These are phyloP conservation scores for Sinhomidia bicolor DNA, from an alignment of 2,888 invertebrate species.

Conservation along the genomic window DNA sequence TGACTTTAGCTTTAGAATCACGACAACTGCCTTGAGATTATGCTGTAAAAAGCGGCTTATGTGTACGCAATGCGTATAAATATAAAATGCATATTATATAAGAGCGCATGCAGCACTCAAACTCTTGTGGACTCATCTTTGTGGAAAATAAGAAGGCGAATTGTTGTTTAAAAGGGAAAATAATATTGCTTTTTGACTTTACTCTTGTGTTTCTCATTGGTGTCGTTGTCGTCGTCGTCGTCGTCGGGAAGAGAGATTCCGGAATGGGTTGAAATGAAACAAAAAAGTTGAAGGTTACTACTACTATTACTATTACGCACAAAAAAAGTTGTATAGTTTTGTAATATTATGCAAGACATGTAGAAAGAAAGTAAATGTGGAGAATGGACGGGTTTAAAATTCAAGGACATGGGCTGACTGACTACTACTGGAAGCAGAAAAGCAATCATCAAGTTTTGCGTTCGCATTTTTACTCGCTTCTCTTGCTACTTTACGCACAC, in stretches of 20 bases:
- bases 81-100: conserved; percentile 1
- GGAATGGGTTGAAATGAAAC: conserved; percentile 27
- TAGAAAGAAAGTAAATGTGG: neutral
- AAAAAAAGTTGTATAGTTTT: no score
- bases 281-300: conserved; percentile 47
- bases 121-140: conserved; percentile 61
- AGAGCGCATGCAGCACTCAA: neutral
- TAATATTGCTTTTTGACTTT: conserved; percentile 67
- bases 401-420: conserved; percentile 17
- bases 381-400: conserved; percentile 5
- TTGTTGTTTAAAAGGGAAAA: conserved; percentile 59
- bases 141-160: conserved; percentile 67
- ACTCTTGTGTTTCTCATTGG: no score
- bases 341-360: neutral
- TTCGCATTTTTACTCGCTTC: neutral
- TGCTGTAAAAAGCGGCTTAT: conserved; percentile 62
- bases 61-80: conserved; percentile 56
- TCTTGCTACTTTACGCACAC: neutral
- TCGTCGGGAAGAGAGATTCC: conserved; percentile 4
- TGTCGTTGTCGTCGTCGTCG: no score
- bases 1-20: conserved; percentile 62
- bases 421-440: conserved; percentile 18
- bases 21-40: conserved; percentile 58
- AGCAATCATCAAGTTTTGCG: conserved; percentile 49
- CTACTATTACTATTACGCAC: no score